Conservation (phyloP, 2,113 vertebrate species). For the Vidua macroura region DNA sequence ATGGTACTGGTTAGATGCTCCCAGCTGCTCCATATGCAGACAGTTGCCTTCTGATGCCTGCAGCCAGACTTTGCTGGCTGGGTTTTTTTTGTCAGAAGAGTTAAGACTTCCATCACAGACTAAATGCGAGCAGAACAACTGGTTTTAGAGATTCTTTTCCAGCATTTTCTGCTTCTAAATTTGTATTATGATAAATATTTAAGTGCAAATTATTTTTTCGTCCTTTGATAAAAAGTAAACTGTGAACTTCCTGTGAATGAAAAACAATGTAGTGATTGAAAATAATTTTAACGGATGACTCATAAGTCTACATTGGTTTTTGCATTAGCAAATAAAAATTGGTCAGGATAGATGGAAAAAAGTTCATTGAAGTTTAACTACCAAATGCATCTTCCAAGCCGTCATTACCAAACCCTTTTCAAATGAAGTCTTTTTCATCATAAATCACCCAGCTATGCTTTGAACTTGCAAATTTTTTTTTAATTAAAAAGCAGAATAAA, state of each 20-base stretch:
- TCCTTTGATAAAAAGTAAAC: conserved; percentile 9
- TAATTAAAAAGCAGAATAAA: conserved; percentile 38
- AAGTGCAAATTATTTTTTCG: not conserved
- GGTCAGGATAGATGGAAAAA: not conserved
- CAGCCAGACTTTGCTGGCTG: not conserved
- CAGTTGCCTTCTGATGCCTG: not conserved
- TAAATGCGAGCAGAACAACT: not conserved
- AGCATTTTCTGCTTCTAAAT: conserved; percentile 3
- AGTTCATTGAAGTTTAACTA: not conserved
- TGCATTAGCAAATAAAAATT: conserved; percentile 36
- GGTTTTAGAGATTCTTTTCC: not conserved
- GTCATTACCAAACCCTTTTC: conserved; percentile 9
- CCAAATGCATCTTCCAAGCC: not conserved
- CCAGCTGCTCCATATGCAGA: not conserved
- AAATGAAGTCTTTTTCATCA: not conserved
- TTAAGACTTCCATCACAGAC: not conserved
- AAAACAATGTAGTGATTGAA: conserved; percentile 42
- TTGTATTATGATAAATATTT: not conserved
- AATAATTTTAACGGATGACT: conserved; percentile 47
- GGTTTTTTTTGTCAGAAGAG: not conserved
- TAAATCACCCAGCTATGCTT: not conserved
- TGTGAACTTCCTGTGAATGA: not conserved
- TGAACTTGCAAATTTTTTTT: not conserved
- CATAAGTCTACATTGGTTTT: not conserved
- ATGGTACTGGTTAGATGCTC: not conserved